phyloP scores from a whole-genome alignment of 2,888 invertebrate species.

The Allophyes oxyacanthae region DNA sequence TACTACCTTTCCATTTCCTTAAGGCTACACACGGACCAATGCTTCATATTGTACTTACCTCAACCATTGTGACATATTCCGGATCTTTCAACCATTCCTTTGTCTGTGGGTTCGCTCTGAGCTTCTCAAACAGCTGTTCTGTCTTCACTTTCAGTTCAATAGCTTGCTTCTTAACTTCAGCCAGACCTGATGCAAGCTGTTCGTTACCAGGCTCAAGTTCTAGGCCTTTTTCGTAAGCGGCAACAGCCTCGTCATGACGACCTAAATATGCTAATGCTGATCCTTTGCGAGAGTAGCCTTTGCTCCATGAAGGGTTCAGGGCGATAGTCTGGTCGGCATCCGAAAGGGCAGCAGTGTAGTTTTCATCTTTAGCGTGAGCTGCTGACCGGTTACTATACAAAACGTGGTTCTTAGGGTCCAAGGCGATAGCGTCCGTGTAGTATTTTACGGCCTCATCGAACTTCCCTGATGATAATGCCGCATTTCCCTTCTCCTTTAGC shows the following conservation, averaged over 20 bases:
- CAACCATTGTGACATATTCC: slow-evolving; percentile 91
- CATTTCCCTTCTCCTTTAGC: slow-evolving; percentile 96
- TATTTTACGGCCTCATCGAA: slow-evolving; percentile 93
- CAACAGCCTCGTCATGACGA: slow-evolving; percentile 92
- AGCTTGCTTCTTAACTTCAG: slow-evolving; percentile 88
- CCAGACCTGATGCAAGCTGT: slow-evolving; percentile 91
- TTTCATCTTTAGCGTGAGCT: slow-evolving; percentile 94
- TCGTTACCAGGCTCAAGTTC: slow-evolving; percentile 92
- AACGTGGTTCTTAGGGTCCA: slow-evolving; percentile 95
- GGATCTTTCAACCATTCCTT: slow-evolving; percentile 93
- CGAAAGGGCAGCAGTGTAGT: slow-evolving; percentile 92
- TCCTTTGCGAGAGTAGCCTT: slow-evolving; percentile 97
- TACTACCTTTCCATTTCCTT: too few relatives aligned
- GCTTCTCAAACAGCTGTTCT: slow-evolving; percentile 87
- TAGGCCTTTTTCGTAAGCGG: slow-evolving; percentile 92
- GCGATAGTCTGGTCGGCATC: slow-evolving; percentile 96
- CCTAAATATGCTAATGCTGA: slow-evolving; percentile 94
- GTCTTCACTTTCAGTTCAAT: slow-evolving; percentile 62
- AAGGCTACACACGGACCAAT: too few relatives aligned
- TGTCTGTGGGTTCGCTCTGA: slow-evolving; percentile 92
- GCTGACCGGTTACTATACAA: slow-evolving; percentile 97
- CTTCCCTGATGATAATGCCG: slow-evolving; percentile 93
- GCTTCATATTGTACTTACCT: slow-evolving; percentile 69
- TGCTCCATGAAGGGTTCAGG: slow-evolving; percentile 95
- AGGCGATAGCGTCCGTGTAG: slow-evolving; percentile 94